phyloP scores from a whole-genome alignment of 2,113 vertebrate species.

The Solea senegalensis region DNA sequence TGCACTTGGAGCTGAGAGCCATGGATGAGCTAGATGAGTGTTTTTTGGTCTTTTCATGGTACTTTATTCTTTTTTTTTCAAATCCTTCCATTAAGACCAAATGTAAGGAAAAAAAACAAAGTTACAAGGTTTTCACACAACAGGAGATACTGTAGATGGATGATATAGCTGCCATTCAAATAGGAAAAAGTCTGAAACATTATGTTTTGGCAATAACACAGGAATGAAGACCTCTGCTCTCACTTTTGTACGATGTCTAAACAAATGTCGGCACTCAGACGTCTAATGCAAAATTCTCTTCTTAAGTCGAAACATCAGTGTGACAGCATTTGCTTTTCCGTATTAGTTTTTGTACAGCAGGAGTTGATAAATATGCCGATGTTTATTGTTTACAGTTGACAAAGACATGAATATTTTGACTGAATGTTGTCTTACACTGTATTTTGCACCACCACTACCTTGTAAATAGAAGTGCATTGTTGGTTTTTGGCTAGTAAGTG shows the following conservation, averaged over 20 bases:
- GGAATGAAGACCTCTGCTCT: slow-evolving; percentile 32
- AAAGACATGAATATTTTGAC: slow-evolving; percentile 67
- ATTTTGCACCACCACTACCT: slow-evolving; percentile 74
- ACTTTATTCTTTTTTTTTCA: neutral
- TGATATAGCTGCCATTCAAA: slow-evolving; percentile 1
- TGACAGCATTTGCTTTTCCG: slow-evolving; percentile 46
- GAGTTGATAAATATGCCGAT: slow-evolving; percentile 42
- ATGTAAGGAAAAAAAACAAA: neutral
- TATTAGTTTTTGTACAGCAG: slow-evolving; percentile 44
- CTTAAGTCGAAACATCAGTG: slow-evolving; percentile 41
- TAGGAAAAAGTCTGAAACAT: slow-evolving; percentile 14
- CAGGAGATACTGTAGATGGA: neutral
- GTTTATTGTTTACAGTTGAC: slow-evolving; percentile 76
- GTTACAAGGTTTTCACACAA: slow-evolving; percentile 30
- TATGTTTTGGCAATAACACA: slow-evolving; percentile 16
- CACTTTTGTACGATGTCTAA: slow-evolving; percentile 25
- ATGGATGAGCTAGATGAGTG: neutral
- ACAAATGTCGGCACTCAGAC: slow-evolving; percentile 26
- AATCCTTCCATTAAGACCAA: neutral
- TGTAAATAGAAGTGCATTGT: slow-evolving; percentile 73
- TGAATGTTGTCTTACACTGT: slow-evolving; percentile 79
- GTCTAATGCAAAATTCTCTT: slow-evolving; percentile 40
- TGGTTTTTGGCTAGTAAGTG: slow-evolving; percentile 64
- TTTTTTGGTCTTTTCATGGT: slow-evolving; percentile 12
- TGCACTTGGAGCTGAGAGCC: neutral